Evolutionary conservation across 2,888 invertebrate genomes (phyloP).

Genomic region (Tetrapedia diversipes): DNA sequence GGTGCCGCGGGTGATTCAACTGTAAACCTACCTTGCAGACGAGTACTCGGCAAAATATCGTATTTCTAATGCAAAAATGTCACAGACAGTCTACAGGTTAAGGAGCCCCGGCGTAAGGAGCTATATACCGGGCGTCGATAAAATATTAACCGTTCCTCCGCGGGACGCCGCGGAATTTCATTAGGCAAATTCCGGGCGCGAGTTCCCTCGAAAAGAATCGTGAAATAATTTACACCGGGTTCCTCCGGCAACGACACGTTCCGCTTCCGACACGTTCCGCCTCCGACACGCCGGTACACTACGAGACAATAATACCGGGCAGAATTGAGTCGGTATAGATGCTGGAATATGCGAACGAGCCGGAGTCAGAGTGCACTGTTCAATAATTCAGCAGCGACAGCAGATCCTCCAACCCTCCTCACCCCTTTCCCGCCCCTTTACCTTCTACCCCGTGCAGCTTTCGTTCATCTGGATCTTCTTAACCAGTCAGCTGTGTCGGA

Average conservation of each 20-base stretch:
- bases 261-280: conserved; percentile 39
- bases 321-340: conserved; percentile 66
- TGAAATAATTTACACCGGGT: conserved; percentile 67
- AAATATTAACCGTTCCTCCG: conserved; percentile 50
- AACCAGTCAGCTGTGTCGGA: too few relatives aligned
- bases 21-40: too few relatives aligned
- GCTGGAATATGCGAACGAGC: conserved; percentile 68
- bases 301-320: conserved; percentile 68
- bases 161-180: conserved; percentile 55
- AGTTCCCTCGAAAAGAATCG: conserved; percentile 55
- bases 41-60: too few relatives aligned
- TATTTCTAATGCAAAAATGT: too few relatives aligned
- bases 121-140: conserved; percentile 40
- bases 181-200: conserved; percentile 62
- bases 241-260: conserved; percentile 50
- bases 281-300: conserved; percentile 37
- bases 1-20: too few relatives aligned
- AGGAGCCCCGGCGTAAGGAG: too few relatives aligned
- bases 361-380: conserved; percentile 73
- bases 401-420: too few relatives aligned
- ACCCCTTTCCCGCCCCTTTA: too few relatives aligned
- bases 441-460: too few relatives aligned
- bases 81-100: too few relatives aligned
- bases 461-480: too few relatives aligned
- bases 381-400: conserved; percentile 77